Conservation (phyloP, 2,888 invertebrate genomes). For the Agriotes lineatus region DNA sequence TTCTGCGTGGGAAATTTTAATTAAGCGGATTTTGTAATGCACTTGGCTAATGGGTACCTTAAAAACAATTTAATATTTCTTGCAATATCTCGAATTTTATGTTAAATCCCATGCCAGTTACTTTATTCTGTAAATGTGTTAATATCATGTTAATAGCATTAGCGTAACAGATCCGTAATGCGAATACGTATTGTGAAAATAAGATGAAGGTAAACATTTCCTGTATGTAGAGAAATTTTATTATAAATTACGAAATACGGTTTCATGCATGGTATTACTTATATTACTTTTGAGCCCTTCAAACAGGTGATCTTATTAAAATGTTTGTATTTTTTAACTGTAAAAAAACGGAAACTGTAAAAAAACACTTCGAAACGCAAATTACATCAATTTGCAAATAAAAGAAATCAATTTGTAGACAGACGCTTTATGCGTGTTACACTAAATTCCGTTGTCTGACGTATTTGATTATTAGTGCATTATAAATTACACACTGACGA, state of each 20-base stretch:
- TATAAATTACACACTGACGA: too few relatives aligned
- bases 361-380: too few relatives aligned
- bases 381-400: too few relatives aligned
- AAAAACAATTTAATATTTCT: constrained; percentile 33
- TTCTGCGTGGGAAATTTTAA: constrained; percentile 30
- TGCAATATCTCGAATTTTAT: constrained; percentile 5
- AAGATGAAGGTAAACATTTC: constrained; percentile 22
- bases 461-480: too few relatives aligned
- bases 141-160: constrained; percentile 22
- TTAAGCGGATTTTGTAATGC: constrained; percentile 29
- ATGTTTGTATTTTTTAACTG: too few relatives aligned
- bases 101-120: constrained; percentile 9
- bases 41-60: constrained; percentile 25
- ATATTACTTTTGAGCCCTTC: too few relatives aligned
- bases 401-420: too few relatives aligned
- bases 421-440: too few relatives aligned
- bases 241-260: constrained; percentile 34
- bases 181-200: constrained; percentile 26
- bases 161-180: constrained; percentile 8
- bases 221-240: constrained; percentile 31
- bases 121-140: neutral
- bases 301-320: too few relatives aligned
- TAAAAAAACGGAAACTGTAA: too few relatives aligned
- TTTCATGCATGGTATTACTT: constrained; percentile 24
- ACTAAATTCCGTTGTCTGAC: too few relatives aligned